Conservation (phyloP, 2,888 invertebrate genomes). For the Eledona agricola region DNA sequence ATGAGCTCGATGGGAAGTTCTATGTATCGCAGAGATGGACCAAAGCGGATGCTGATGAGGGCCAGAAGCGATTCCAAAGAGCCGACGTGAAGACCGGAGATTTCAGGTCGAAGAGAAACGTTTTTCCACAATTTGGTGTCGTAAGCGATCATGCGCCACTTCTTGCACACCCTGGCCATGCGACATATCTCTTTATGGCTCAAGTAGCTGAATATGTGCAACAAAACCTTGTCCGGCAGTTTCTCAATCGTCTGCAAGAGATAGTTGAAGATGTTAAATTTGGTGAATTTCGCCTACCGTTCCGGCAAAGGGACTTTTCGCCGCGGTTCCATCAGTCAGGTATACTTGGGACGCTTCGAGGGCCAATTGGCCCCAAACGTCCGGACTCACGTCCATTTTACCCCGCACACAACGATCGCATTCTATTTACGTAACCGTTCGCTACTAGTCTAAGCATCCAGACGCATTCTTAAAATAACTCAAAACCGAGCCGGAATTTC, state of each 20-base stretch:
- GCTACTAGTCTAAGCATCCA: conserved; percentile 3
- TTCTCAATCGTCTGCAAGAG: conserved; percentile 90
- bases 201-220: conserved; percentile 94
- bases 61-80: conserved; percentile 88
- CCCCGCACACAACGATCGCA: not conserved
- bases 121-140: conserved; percentile 95
- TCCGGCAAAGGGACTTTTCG: conserved; percentile 83
- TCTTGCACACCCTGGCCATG: conserved; percentile 92
- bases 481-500: conserved; percentile 22
- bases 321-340: conserved; percentile 79
- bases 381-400: conserved; percentile 61
- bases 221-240: conserved; percentile 94
- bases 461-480: conserved; percentile 37
- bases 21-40: conserved; percentile 87
- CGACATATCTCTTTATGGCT: conserved; percentile 93
- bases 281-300: conserved; percentile 69
- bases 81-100: conserved; percentile 92
- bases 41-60: conserved; percentile 88
- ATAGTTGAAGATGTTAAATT: conserved; percentile 2
- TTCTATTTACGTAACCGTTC: conserved; percentile 34
- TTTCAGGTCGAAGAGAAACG: conserved; percentile 95
- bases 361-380: conserved; percentile 90
- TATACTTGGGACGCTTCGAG: conserved; percentile 88
- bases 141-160: conserved; percentile 96
- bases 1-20: conserved; percentile 96